Conservation (phyloP, 2,797 vertebrate species). For the Lithobates pipiens region DNA sequence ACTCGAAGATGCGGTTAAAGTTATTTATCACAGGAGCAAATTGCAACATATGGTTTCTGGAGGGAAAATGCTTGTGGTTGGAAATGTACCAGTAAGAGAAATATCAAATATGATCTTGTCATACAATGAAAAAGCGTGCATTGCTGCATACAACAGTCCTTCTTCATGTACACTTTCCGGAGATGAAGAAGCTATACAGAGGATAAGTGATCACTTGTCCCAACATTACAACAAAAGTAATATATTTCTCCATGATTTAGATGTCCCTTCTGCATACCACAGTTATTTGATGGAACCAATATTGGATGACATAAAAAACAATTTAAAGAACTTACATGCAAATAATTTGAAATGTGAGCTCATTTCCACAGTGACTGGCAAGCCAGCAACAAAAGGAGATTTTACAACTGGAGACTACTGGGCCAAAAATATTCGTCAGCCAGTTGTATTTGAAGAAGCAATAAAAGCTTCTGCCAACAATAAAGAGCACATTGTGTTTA, state of each 20-base stretch:
- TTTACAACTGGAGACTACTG: constrained; percentile 82
- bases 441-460: constrained; percentile 82
- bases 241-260: constrained; percentile 81
- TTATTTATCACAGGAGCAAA: constrained; percentile 81
- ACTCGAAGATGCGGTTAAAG: constrained; percentile 85
- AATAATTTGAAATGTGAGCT: constrained; percentile 75
- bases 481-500: constrained; percentile 79
- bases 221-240: constrained; percentile 71
- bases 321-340: constrained; percentile 72
- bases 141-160: constrained; percentile 87
- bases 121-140: constrained; percentile 75
- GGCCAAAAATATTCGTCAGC: constrained; percentile 81
- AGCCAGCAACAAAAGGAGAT: constrained; percentile 70
- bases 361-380: constrained; percentile 85
- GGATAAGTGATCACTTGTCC: constrained; percentile 72
- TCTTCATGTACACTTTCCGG: constrained; percentile 87
- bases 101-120: constrained; percentile 70
- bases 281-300: constrained; percentile 87
- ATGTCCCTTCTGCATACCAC: constrained; percentile 84
- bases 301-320: constrained; percentile 72
- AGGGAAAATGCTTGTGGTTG: constrained; percentile 87
- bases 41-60: constrained; percentile 80
- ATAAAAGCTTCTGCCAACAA: constrained; percentile 71
- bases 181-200: constrained; percentile 74
- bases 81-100: constrained; percentile 79